Evolutionary conservation across 2,797 vertebrate genomes (phyloP).

Genomic region (Antennarius maculatus): DNA sequence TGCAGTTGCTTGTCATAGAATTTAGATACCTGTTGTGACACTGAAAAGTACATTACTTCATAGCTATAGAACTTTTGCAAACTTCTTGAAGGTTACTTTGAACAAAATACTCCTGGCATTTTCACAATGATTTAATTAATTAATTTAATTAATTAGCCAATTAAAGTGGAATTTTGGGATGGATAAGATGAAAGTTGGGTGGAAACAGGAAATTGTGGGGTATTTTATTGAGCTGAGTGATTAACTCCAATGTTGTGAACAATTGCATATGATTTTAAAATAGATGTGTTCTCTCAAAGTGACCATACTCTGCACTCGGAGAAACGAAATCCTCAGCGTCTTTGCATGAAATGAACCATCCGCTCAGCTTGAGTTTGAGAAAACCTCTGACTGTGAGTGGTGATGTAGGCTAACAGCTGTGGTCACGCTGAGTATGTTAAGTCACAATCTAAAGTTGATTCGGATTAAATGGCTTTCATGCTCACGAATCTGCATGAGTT

Average conservation of each 20-base stretch:
- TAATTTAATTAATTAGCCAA: background rate
- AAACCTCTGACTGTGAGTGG: background rate
- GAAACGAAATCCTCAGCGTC: too few relatives aligned
- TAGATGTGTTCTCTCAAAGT: too few relatives aligned
- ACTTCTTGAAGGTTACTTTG: background rate
- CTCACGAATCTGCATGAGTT: conserved; percentile 21
- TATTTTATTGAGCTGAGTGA: background rate
- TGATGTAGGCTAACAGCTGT: conserved; percentile 7
- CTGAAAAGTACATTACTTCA: too few relatives aligned
- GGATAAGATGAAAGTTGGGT: background rate
- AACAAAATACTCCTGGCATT: too few relatives aligned
- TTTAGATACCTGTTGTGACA: background rate
- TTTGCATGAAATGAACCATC: too few relatives aligned
- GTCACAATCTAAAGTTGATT: conserved; percentile 11
- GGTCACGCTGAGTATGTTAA: conserved; percentile 31
- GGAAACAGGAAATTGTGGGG: background rate
- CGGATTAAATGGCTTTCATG: conserved; percentile 26
- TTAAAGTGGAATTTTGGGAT: background rate
- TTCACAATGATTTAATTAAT: background rate
- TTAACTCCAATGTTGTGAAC: too few relatives aligned
- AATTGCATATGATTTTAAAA: too few relatives aligned
- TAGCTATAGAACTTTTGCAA: too few relatives aligned
- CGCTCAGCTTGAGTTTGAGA: too few relatives aligned
- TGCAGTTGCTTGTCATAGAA: background rate
- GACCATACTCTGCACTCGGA: too few relatives aligned